These are phyloP conservation scores for Magallana gigas DNA, from an alignment of 1,140 invertebrate genomes.

Conservation along the genomic window DNA sequence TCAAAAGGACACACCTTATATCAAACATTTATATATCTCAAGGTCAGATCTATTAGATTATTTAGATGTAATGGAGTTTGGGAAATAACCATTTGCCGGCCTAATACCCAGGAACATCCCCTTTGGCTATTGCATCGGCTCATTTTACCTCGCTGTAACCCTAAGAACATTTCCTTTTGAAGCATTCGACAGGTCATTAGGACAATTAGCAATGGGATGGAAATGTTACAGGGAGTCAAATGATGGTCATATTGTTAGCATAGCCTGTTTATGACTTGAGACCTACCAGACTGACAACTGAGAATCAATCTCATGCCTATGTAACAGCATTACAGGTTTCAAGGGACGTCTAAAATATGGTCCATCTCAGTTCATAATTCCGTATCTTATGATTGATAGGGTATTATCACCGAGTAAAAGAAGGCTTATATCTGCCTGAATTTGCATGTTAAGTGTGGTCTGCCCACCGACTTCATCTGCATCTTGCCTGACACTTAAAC, in stretches of 20 bases:
- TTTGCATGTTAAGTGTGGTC: constrained; percentile 32
- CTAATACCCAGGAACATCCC: too few relatives aligned
- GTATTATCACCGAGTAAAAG: constrained; percentile 11
- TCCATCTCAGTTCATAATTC: background rate
- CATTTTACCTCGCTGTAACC: too few relatives aligned
- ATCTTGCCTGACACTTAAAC: constrained; percentile 15
- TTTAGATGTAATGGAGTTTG: too few relatives aligned
- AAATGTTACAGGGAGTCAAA: background rate
- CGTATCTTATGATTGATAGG: constrained; percentile 8
- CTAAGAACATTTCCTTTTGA: too few relatives aligned
- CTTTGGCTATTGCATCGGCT: too few relatives aligned
- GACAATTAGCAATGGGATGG: too few relatives aligned
- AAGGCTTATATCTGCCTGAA: background rate
- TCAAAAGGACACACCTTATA: too few relatives aligned
- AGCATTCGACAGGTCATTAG: too few relatives aligned
- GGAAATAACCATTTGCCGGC: too few relatives aligned
- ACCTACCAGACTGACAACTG: background rate
- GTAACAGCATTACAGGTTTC: background rate
- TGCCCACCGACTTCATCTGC: constrained; percentile 1
- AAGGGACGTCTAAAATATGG: background rate
- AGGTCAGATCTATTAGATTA: too few relatives aligned
- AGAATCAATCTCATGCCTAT: background rate
- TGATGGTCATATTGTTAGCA: background rate
- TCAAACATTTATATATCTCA: too few relatives aligned
- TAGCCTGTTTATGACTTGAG: background rate